Percentiles rank a stretch among this genome's conserved stretches.
Evolutionary conservation across 1,140 invertebrate genomes (phyloP).

Genomic region (Bombus balteatus): DNA sequence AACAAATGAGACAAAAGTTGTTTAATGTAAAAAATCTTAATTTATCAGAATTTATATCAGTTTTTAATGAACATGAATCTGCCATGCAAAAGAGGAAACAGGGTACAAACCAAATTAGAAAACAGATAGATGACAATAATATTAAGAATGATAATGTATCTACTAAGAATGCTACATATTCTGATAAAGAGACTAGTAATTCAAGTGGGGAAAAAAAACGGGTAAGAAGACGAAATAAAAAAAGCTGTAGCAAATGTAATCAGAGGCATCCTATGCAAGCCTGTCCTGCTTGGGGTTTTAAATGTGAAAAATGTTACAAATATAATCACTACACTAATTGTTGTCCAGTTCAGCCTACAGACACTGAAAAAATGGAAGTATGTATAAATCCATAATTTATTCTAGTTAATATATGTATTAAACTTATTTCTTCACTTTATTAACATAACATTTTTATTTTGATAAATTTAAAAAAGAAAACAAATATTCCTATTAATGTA

Average conservation of each 20-base stretch:
- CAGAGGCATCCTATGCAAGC: conserved; percentile 8
- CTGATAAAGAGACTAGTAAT: neutral
- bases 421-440: neutral
- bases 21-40: conserved; percentile 58
- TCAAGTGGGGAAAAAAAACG: neutral
- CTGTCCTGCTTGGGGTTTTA: conserved; percentile 62
- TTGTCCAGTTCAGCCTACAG: neutral
- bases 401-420: neutral
- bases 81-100: conserved; percentile 28
- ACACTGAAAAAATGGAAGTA: neutral
- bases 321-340: conserved; percentile 39
- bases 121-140: neutral
- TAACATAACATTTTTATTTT: neutral
- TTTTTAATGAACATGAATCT: conserved; percentile 43
- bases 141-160: neutral
- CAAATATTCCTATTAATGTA: neutral
- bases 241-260: conserved; percentile 56
- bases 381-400: neutral
- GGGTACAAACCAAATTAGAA: neutral
- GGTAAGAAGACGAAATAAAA: neutral
- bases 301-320: conserved; percentile 44
- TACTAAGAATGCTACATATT: neutral
- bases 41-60: conserved; percentile 28
- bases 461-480: neutral
- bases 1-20: conserved; percentile 44